A percentile compares a stretch with the other conserved stretches of the same genome.
Evolutionary conservation across 2,888 invertebrate genomes (phyloP).

Genomic region (Campoplex capitator): DNA sequence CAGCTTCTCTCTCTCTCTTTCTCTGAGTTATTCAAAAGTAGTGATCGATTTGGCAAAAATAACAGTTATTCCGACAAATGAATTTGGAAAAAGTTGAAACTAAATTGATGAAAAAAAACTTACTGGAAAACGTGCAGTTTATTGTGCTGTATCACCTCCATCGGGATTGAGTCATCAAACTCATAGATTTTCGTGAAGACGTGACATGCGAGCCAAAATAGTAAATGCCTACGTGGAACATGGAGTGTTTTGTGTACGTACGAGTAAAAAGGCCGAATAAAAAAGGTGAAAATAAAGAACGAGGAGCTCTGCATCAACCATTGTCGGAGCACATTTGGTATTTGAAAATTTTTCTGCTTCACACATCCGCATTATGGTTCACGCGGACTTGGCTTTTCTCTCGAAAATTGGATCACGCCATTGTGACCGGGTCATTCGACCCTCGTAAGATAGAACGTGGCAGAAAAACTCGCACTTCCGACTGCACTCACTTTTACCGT

Average conservation of each 20-base stretch:
- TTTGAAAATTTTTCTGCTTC: slow-evolving; percentile 28
- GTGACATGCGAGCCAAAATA: slow-evolving; percentile 17
- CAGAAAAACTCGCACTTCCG: slow-evolving; percentile 57
- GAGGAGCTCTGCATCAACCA: slow-evolving; percentile 2
- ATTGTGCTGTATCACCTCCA: neutral
- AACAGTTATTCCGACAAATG: neutral
- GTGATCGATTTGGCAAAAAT: neutral
- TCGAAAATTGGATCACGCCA: slow-evolving; percentile 71
- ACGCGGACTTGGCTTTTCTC: slow-evolving; percentile 25
- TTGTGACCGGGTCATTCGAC: slow-evolving; percentile 61
- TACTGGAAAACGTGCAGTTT: neutral
- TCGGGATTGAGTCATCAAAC: slow-evolving; percentile 31
- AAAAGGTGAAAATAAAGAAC: slow-evolving; percentile 30
- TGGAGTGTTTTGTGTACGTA: neutral
- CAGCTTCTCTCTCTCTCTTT: too few relatives aligned
- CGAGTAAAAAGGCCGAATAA: slow-evolving; percentile 9
- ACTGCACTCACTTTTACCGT: slow-evolving; percentile 33
- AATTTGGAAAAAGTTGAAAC: neutral
- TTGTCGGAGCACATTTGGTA: slow-evolving; percentile 33
- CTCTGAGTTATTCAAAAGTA: too few relatives aligned
- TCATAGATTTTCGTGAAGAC: slow-evolving; percentile 21
- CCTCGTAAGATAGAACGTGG: slow-evolving; percentile 41
- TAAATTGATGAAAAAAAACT: neutral
- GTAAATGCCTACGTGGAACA: neutral
- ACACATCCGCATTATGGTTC: neutral